Evolutionary conservation across 1,140 invertebrate genomes (phyloP), one percentile per base, ranked within the genome.

Genomic region (Eriosoma lanigerum): DNA sequence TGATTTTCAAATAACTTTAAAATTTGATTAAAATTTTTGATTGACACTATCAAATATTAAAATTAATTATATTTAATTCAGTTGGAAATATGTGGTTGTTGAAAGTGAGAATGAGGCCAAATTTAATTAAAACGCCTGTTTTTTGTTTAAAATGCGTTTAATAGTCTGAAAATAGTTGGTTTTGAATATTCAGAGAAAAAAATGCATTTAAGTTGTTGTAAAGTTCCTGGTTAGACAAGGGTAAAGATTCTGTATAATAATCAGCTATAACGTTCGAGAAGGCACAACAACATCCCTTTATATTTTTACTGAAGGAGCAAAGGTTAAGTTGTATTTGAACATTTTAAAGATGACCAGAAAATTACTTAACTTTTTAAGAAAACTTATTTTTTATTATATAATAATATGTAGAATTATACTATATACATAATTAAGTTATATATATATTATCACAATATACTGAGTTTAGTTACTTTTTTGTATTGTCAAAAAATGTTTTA

Each of bases 171-270:
- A 50, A 70, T 66, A 66, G 66, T 70, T 26, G 21, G 44, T 26
- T 70, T 46, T 26, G 24, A 44, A 70, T 70, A 68, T 68, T 24
- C 44, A 68, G 66, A 32, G 60, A 70, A 70, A 70, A 64, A 68
- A 70, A 66, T 70, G 48, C 46, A 70, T 70, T 70, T 48, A 70
- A 70, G 66, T 50, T 70, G 64, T 68, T 46, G 32, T 66, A 21
- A 44, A 46, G 64, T 46, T 32, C 19, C 62, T 38, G 32, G 29
- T 9, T 12, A 38, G 62, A 6, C 4, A 32, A 46, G 64, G n/a
- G 64, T 66, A n/a, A 32, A 24, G 19, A n/a, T 66, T 29, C n/a
- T 13, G n/a, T 66, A 66, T 66, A 44, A 38, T 44, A 44, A 44
- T 32, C n/a, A 21, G n/a, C 44, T 46, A n/a, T 19, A 46, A 66